phyloP scores from a whole-genome alignment of 2,888 invertebrate species.

The Diogma glabrata region DNA sequence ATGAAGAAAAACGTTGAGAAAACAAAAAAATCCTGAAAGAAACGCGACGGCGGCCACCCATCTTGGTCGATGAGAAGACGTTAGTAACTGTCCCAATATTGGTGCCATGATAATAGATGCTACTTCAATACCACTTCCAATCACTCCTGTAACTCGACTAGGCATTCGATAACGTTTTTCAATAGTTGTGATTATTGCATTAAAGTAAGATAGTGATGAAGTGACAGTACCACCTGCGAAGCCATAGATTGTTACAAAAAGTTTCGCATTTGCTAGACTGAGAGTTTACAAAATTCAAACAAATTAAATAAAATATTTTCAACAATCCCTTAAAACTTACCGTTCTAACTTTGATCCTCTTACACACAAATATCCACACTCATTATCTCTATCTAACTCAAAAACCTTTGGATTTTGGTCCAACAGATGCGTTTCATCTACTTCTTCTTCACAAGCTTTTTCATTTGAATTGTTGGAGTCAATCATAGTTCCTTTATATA shows the following conservation, averaged over 20 bases:
- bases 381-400: too few relatives aligned
- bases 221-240: slow-evolving; percentile 46
- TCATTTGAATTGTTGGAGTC: too few relatives aligned
- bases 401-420: too few relatives aligned
- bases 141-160: slow-evolving; percentile 41
- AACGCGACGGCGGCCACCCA: slow-evolving; percentile 39
- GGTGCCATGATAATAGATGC: slow-evolving; percentile 41
- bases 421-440: too few relatives aligned
- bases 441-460: too few relatives aligned
- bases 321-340: too few relatives aligned
- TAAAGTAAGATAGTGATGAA: slow-evolving; percentile 41
- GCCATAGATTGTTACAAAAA: slow-evolving; percentile 44
- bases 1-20: slow-evolving; percentile 54
- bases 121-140: slow-evolving; percentile 44
- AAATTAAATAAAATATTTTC: too few relatives aligned
- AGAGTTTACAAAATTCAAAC: too few relatives aligned
- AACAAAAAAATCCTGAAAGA: slow-evolving; percentile 47
- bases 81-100: slow-evolving; percentile 40
- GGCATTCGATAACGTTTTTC: slow-evolving; percentile 44
- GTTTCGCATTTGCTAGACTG: slow-evolving; percentile 45
- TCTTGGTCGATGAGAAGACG: slow-evolving; percentile 41
- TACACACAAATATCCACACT: too few relatives aligned
- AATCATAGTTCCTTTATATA: too few relatives aligned
- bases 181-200: slow-evolving; percentile 29
- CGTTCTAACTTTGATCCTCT: too few relatives aligned